Percentiles rank a stretch among this genome's conserved stretches.
Conservation (phyloP, 2,797 vertebrate species). For the Megaceryle alcyon region DNA sequence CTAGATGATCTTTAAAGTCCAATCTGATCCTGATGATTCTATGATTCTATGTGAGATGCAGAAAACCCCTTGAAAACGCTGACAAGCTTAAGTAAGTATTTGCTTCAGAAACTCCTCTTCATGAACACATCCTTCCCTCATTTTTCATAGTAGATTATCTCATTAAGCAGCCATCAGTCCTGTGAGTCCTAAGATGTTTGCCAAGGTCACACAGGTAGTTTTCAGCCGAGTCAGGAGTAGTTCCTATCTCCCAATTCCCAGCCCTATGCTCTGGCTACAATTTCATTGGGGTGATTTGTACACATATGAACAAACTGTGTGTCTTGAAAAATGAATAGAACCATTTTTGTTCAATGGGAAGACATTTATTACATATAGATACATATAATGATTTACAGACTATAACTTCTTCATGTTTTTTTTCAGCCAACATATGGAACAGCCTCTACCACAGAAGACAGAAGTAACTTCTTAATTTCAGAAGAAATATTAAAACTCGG, state of each 20-base stretch:
- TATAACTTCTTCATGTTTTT: background rate
- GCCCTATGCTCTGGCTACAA: background rate
- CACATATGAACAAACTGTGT: background rate
- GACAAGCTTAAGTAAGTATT: background rate
- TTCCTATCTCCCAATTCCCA: constrained; percentile 36
- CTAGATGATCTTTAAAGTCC: too few relatives aligned
- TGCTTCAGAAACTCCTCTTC: background rate
- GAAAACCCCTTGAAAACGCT: background rate
- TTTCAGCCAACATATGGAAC: background rate
- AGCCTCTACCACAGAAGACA: background rate
- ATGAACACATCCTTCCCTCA: background rate
- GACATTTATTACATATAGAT: background rate
- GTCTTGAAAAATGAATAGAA: background rate
- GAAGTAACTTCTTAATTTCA: background rate
- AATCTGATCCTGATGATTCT: too few relatives aligned
- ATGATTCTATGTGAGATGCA: background rate
- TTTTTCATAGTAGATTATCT: constrained; percentile 19
- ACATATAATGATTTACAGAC: background rate
- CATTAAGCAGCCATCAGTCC: constrained; percentile 43
- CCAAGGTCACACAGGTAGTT: constrained; percentile 49
- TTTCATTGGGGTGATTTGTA: background rate
- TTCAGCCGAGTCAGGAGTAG: constrained; percentile 33
- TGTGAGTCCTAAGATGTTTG: constrained; percentile 6
- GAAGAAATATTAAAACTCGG: background rate
- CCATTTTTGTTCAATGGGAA: background rate